Evolutionary conservation across 1,140 invertebrate species (phyloP), one percentile per base, ranked within the genome.

Genomic region (Macrobrachium rosenbergii): DNA sequence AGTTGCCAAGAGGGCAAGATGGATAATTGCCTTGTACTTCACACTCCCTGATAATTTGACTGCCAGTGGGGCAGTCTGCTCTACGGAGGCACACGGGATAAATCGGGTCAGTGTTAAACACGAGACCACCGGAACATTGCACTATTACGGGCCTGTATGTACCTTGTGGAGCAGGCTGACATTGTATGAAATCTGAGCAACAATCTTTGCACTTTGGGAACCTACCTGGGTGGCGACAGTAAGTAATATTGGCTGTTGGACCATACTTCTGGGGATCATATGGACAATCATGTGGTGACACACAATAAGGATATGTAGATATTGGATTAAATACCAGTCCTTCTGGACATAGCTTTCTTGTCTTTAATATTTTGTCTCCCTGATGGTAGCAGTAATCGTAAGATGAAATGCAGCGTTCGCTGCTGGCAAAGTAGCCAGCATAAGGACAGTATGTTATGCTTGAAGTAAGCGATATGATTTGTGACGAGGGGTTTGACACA

Each of bases 321-420:
- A 87, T 72, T 14, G 85, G 37, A 37, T 87, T 87, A 37, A 87
- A 87, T 3, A 87, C 85, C 19, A 87, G 78, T 0, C 79, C 85
- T 23, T 58, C n/a, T 19, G 85, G 85, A 21, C 85, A 87, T 0
- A 23, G 23, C 72, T 75, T 81, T 0, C 28, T 81, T n/a, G 59
- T 69, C n/a, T 60, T 75, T 23, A 87, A 37, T 58, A 80, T 17
- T 19, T 64, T 10, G 63, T 62, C 69, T 28, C 58, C 69, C 23
- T 58, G 14, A 8, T 87, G 67, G 14, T 87, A 87, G 21, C 85
- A 87, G 21, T 87, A 69, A 12, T 58, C 81, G 21, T 75, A 87
- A 14, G 58, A 28, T 19, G 23, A 52, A n/a, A 23, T 17, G 19
- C 85, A 87, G 19, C 17, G 17, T 23, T 60, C n/a, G 28, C 78